Evolutionary conservation across 1,140 invertebrate genomes (phyloP).

Genomic region (Fopius arisanus): DNA sequence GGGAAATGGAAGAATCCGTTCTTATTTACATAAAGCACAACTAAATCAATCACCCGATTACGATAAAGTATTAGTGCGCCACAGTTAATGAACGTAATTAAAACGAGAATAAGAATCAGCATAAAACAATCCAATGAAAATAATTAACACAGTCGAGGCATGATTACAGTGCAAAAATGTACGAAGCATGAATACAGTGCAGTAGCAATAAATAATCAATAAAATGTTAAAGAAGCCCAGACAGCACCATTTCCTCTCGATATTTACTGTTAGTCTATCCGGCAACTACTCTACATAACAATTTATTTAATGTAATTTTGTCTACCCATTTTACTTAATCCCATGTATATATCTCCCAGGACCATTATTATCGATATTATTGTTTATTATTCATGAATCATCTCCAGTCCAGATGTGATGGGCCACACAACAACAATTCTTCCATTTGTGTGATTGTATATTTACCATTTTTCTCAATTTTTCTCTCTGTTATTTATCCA

Average conservation of each 20-base stretch:
- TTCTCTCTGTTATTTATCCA: neutral
- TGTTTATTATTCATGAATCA: neutral
- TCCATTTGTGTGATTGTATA: conserved; percentile 39
- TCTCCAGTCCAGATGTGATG: conserved; percentile 19
- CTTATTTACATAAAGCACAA: conserved; percentile 41
- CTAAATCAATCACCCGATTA: conserved; percentile 2
- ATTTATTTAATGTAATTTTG: conserved; percentile 24
- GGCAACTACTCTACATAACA: conserved; percentile 28
- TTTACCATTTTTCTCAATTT: conserved; percentile 50
- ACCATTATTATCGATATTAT: conserved; percentile 18
- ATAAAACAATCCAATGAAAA: neutral
- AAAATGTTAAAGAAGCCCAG: conserved; percentile 17
- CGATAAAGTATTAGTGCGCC: conserved; percentile 3
- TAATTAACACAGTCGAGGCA: neutral
- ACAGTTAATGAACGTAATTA: conserved; percentile 10
- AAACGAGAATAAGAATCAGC: neutral
- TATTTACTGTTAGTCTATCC: conserved; percentile 34
- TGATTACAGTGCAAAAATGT: neutral
- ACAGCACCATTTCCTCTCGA: conserved; percentile 35
- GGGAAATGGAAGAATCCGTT: conserved; percentile 51
- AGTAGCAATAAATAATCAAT: conserved; percentile 1
- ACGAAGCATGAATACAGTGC: neutral
- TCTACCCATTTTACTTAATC: conserved; percentile 22
- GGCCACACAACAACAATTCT: conserved; percentile 23
- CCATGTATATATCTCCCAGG: conserved; percentile 20